A percentile compares a stretch with the other conserved stretches of the same genome.
Conservation (phyloP, 2,113 vertebrate genomes). For the Peucedramus taeniatus region DNA sequence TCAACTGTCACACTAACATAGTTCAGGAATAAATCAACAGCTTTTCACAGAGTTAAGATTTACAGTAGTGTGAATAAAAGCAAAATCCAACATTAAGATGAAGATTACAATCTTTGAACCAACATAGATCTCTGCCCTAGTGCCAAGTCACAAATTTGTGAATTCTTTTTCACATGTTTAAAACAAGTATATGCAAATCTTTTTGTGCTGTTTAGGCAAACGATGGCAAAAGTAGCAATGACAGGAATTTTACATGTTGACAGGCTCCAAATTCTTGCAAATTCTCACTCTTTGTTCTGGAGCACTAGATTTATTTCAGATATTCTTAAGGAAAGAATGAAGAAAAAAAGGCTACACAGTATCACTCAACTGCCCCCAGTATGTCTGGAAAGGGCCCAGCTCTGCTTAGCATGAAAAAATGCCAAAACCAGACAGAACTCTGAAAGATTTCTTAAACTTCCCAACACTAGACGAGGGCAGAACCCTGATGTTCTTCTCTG, state of each 20-base stretch:
- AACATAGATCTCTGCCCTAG: not conserved
- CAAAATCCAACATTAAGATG: not conserved
- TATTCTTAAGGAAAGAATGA: not conserved
- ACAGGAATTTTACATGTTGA: not conserved
- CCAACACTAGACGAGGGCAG: not conserved
- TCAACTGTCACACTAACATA: accelerated
- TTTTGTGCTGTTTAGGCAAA: not conserved
- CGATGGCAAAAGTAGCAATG: not conserved
- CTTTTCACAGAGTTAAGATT: not conserved
- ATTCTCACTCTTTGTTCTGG: not conserved
- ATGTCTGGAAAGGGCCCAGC: not conserved
- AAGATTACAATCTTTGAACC: not conserved
- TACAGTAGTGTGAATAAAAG: not conserved
- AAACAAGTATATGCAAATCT: not conserved
- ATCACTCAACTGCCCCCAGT: not conserved
- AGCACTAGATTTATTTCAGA: not conserved
- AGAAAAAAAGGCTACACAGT: not conserved
- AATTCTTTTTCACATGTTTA: not conserved
- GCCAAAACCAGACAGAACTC: not conserved
- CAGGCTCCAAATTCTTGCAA: not conserved
- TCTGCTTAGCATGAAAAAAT: not conserved
- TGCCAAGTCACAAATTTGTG: not conserved
- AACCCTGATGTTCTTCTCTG: not conserved
- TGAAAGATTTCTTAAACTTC: not conserved
- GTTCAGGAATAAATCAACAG: not conserved